Conservation (phyloP, 2,113 vertebrate genomes). For the Alethe diademata region DNA sequence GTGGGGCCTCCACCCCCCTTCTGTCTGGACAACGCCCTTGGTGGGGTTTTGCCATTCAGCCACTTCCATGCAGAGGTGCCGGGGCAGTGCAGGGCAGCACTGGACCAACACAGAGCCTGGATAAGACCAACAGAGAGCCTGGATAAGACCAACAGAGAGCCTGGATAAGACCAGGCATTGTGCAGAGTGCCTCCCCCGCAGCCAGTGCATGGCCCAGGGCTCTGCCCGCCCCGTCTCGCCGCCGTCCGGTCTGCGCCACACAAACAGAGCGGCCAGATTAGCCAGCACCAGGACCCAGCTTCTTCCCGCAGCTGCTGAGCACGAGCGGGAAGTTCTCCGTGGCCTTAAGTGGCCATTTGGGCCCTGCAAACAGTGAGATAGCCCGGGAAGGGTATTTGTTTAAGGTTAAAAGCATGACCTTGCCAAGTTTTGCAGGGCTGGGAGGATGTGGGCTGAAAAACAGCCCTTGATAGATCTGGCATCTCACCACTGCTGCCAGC, state of each 20-base stretch:
- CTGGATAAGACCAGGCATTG: not conserved
- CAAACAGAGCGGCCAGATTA: not conserved
- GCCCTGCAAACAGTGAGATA: not conserved
- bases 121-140: not conserved
- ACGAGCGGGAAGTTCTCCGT: rapidly evolving
- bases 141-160: not conserved
- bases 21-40: not conserved
- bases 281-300: not conserved
- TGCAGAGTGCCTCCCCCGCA: not conserved
- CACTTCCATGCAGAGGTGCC: rapidly evolving
- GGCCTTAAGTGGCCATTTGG: rapidly evolving
- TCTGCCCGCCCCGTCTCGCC: not conserved
- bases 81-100: rapidly evolving
- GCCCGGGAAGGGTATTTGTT: not conserved
- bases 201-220: rapidly evolving
- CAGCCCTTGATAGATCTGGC: rapidly evolving
- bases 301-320: not conserved
- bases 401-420: not conserved
- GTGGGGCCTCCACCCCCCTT: not conserved
- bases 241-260: not conserved
- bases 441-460: rapidly evolving
- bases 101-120: not conserved
- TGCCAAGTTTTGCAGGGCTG: rapidly evolving
- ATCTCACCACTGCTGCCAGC: rapidly evolving
- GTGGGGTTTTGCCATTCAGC: not conserved